These are phyloP conservation scores for Rallus limicola DNA, from an alignment of 2,113 vertebrate genomes.

Conservation along the genomic window DNA sequence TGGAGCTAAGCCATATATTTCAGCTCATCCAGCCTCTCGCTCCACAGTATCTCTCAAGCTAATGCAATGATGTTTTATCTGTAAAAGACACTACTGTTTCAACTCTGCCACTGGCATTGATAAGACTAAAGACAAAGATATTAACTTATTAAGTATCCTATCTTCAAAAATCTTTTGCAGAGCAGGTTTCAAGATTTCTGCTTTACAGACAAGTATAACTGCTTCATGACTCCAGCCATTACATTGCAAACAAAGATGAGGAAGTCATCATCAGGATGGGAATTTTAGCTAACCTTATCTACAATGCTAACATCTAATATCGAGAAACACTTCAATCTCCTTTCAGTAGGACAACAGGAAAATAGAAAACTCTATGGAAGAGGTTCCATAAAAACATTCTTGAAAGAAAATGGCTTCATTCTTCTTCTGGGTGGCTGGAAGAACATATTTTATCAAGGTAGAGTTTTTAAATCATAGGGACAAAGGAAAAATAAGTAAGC, in stretches of 20 bases:
- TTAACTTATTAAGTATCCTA: not conserved
- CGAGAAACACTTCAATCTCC: not conserved
- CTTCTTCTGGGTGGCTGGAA: not conserved
- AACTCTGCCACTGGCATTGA: accelerated
- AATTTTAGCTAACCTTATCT: not conserved
- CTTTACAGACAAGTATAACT: not conserved
- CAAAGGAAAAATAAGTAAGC: not conserved
- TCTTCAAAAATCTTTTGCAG: not conserved
- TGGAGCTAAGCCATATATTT: not conserved
- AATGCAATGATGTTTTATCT: not conserved
- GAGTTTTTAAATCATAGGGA: not conserved
- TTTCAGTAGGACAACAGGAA: not conserved
- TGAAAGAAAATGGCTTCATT: not conserved
- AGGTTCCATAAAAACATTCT: not conserved
- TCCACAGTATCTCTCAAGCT: not conserved
- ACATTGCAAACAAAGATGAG: not conserved
- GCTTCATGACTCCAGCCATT: not conserved
- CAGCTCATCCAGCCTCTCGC: not conserved
- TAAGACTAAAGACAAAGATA: not conserved
- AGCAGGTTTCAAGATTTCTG: not conserved
- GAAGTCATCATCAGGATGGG: not conserved
- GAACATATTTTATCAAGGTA: not conserved
- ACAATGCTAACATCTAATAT: not conserved
- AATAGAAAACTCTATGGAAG: not conserved
- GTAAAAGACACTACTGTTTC: not conserved